A percentile compares a stretch with the other conserved stretches of the same genome.
Evolutionary conservation across 2,113 vertebrate species (phyloP).

Genomic region (Anolis sagrei): DNA sequence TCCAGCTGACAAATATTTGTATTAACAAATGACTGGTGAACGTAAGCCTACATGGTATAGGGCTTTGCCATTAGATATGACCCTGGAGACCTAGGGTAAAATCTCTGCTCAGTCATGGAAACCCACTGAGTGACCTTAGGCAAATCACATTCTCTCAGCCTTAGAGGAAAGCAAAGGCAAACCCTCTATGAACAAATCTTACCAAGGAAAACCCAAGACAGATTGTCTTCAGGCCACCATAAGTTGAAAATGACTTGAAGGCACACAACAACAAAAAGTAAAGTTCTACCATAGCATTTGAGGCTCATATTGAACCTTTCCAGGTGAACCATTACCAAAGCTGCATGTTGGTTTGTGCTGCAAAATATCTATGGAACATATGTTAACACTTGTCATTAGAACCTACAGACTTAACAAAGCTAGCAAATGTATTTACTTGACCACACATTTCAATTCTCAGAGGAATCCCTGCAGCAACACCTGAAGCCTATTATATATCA

Average conservation of each 20-base stretch:
- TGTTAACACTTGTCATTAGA: constrained; percentile 2
- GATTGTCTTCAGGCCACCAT: no score
- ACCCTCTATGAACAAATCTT: no score
- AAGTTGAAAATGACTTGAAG: no score
- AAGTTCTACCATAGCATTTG: no score
- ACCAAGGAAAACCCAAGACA: no score
- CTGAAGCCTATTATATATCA: constrained; percentile 32
- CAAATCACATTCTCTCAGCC: no score
- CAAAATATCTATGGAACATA: background rate
- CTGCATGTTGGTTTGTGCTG: background rate
- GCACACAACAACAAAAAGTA: no score
- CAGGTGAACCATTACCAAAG: background rate
- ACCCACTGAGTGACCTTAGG: no score
- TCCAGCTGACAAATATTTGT: background rate
- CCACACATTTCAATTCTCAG: constrained; percentile 6
- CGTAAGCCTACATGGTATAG: background rate
- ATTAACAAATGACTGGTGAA: background rate
- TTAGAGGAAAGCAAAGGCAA: no score
- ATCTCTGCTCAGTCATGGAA: no score
- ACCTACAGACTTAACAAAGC: background rate
- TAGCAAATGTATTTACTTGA: constrained; percentile 12
- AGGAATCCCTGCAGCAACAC: constrained; percentile 36
- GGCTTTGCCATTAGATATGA: no score
- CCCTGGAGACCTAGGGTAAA: no score
- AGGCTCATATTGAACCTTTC: background rate